Evolutionary conservation across 2,888 invertebrate genomes (phyloP), one percentile per base, ranked within the genome.

Genomic region (Thymelicus lineola): DNA sequence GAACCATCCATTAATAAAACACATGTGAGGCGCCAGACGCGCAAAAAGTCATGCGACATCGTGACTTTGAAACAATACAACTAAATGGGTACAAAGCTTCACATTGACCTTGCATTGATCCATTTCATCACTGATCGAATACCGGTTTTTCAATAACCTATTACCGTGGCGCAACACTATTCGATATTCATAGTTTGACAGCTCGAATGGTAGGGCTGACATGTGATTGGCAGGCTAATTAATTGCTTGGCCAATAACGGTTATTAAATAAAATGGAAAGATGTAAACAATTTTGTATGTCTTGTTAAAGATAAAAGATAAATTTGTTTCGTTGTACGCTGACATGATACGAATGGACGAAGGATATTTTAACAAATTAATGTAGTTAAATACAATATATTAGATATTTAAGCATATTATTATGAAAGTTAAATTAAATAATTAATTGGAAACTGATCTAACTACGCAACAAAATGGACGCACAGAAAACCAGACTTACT

Each of bases 71-170:
- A 68, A 70, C 70, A 60, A 59, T 70, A 58, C 10, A 57, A 45
- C 46, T 45, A 61, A 74, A 74, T 72, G 71, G 67, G 72, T 75
- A 75, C 75, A 76, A 77, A 74, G 72, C 73, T 75, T 81, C 77
- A 77, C 83, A 82, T 82, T 86, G 86, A 86, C 86, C 86, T 86
- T 87, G 79, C 42, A 38, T 38, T 53, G 50, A 50, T 36, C 55
- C n/a, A 59, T 84, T 83, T 80, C 82, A 76, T 78, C 82, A 81
- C 74, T 71, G 64, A 45, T 28, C 35, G 6, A 45, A 58, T 76
- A 77, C 76, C 76, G 75, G 76, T 80, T 76, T 73, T 71, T 80
- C 59, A 72, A 79, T 78, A 79, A 81, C 77, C 80, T 75, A 80
- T 76, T 63, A 67, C 36, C 36, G 76, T 85, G 83, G 79, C 74